Conservation (phyloP, 2,113 vertebrate genomes). For the Urocynchramus pylzowi region DNA sequence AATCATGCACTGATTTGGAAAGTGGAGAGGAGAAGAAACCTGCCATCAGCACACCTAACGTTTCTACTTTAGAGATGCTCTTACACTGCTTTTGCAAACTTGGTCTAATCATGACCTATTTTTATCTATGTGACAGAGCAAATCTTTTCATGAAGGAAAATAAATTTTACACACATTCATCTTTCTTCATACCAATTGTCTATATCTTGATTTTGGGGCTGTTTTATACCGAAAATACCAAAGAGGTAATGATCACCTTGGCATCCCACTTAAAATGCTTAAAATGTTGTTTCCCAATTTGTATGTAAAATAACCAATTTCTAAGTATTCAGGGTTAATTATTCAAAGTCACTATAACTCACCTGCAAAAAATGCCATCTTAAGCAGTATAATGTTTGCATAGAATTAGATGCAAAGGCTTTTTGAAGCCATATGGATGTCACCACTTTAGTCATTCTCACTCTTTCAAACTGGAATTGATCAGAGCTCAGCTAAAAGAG, state of each 20-base stretch:
- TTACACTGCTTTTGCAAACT: constrained; percentile 89
- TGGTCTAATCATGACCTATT: constrained; percentile 95
- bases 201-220: constrained; percentile 92
- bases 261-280: neutral
- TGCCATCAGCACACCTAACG: constrained; percentile 43
- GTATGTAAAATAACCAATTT: neutral
- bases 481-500: neutral
- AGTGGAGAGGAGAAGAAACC: constrained; percentile 93
- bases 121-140: constrained; percentile 95
- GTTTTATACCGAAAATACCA: constrained; percentile 94
- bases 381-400: neutral
- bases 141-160: constrained; percentile 98
- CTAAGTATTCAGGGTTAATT: neutral
- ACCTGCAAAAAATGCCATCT: neutral
- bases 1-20: constrained; percentile 83
- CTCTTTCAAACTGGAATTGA: neutral
- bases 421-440: neutral
- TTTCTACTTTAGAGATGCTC: constrained; percentile 77
- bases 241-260: constrained; percentile 82
- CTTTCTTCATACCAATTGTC: constrained; percentile 95
- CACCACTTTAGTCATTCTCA: neutral
- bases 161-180: constrained; percentile 95
- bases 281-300: neutral
- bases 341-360: neutral
- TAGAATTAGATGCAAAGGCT: neutral